Conservation (phyloP, 1,140 invertebrate genomes). For the Pomacea maculata region DNA sequence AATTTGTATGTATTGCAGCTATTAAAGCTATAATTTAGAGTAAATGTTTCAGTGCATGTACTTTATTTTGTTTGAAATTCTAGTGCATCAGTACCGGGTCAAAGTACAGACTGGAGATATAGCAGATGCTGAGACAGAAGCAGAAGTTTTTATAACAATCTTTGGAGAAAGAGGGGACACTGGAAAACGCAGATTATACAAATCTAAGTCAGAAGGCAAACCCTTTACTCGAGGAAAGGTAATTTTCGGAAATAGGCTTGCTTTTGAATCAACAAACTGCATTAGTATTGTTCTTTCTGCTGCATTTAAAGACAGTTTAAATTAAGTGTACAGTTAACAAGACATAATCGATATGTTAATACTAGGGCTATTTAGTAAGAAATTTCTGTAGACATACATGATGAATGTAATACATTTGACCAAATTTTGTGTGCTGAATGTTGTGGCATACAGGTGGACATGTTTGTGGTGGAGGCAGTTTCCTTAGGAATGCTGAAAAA, state of each 20-base stretch:
- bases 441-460: constrained; percentile 47
- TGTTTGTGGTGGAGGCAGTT: constrained; percentile 61
- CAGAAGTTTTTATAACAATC: constrained; percentile 56
- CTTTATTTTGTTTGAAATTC: constrained; percentile 3
- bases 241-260: neutral
- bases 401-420: neutral
- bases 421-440: neutral
- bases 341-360: too few relatives aligned
- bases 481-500: constrained; percentile 51
- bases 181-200: constrained; percentile 46
- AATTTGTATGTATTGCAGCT: neutral
- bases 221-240: constrained; percentile 53
- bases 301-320: neutral
- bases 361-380: too few relatives aligned
- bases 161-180: constrained; percentile 55
- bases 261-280: neutral
- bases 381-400: neutral
- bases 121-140: constrained; percentile 53
- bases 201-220: constrained; percentile 44
- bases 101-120: constrained; percentile 56
- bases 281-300: neutral
- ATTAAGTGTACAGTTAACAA: neutral
- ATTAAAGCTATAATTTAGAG: neutral
- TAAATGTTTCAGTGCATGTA: neutral
- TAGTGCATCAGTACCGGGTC: constrained; percentile 58